A percentile compares a stretch with the other conserved stretches of the same genome.
Evolutionary conservation across 2,113 vertebrate genomes (phyloP).

Genomic region (Nycticorax nycticorax): DNA sequence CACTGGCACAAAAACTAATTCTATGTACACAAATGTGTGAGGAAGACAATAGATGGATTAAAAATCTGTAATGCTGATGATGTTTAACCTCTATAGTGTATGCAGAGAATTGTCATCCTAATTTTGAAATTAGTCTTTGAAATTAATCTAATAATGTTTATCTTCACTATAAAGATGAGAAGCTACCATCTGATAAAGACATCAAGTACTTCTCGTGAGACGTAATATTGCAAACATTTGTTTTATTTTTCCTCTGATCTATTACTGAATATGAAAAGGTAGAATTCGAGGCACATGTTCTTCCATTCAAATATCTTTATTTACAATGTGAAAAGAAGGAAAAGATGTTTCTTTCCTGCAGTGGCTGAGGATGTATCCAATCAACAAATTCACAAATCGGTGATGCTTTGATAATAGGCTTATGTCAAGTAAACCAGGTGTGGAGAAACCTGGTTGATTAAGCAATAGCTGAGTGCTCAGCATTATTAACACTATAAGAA

Average conservation of each 20-base stretch:
- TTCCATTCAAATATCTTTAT: background rate
- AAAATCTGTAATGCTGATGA: background rate
- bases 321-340: background rate
- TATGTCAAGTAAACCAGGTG: background rate
- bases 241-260: background rate
- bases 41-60: background rate
- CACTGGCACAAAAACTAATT: background rate
- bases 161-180: background rate
- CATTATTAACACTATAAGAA: background rate
- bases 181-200: background rate
- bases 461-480: background rate
- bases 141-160: background rate
- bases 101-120: background rate
- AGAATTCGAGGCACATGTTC: background rate
- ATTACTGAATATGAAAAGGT: background rate
- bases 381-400: background rate
- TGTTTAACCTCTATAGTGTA: background rate
- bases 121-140: background rate
- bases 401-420: background rate
- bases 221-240: background rate
- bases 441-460: background rate
- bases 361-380: background rate
- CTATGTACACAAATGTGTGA: background rate
- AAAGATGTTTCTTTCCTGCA: background rate
- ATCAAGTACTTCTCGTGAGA: background rate